Percentiles rank a stretch among this genome's conserved stretches.
Evolutionary conservation across 2,888 invertebrate species (phyloP).

Genomic region (Exocentrus adspersus): DNA sequence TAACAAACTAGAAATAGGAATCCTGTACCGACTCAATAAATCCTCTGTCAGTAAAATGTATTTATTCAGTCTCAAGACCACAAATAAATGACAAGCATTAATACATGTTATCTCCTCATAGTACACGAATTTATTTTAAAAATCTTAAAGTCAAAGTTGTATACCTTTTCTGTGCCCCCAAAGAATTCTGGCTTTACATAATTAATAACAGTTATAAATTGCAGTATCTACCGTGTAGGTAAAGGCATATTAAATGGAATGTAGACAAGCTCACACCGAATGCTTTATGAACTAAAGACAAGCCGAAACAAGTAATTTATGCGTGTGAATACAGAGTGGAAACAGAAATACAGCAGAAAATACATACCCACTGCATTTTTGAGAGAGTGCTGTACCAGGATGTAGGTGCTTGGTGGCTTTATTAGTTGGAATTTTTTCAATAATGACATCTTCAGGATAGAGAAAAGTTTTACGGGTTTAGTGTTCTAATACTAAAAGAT

Average conservation of each 20-base stretch:
- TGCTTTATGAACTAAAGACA: constrained; percentile 17
- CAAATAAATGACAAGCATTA: constrained; percentile 15
- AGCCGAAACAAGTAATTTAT: constrained; percentile 24
- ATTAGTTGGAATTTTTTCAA: too few relatives aligned
- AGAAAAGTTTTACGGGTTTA: too few relatives aligned
- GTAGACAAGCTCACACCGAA: constrained; percentile 20
- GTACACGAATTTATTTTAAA: constrained; percentile 6
- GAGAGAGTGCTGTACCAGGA: too few relatives aligned
- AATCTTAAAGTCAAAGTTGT: constrained; percentile 18
- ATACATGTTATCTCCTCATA: constrained; percentile 18
- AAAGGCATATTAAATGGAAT: constrained; percentile 24
- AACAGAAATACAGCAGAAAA: not conserved
- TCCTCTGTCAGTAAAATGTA: not conserved
- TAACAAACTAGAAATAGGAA: not conserved
- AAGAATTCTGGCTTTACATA: constrained; percentile 28
- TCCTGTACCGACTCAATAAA: not conserved
- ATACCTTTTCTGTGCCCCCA: constrained; percentile 7
- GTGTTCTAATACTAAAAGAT: too few relatives aligned
- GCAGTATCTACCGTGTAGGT: constrained; percentile 29
- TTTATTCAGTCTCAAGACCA: not conserved
- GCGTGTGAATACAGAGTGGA: constrained; percentile 9
- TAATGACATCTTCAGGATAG: too few relatives aligned
- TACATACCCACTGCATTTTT: too few relatives aligned
- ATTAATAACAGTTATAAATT: constrained; percentile 34
- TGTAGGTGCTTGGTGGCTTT: too few relatives aligned